Percentiles rank a stretch among this genome's conserved stretches.
Conservation (phyloP, 2,888 invertebrate species). For the Hetaerina titia region DNA sequence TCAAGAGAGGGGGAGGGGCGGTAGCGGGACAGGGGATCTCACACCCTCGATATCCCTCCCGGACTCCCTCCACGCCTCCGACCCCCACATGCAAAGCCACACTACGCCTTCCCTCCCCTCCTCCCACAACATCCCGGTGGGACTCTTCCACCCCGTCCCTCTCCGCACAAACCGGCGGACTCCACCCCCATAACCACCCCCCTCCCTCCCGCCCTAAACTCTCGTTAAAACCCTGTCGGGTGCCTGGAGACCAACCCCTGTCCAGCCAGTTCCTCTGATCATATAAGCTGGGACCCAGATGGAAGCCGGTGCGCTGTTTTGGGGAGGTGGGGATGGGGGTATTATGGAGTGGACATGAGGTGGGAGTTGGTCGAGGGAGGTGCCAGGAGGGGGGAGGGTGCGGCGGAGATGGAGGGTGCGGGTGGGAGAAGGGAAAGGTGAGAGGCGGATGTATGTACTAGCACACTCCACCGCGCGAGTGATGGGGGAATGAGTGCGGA, state of each 20-base stretch:
- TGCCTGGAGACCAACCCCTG: constrained; percentile 59
- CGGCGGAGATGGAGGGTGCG: background rate
- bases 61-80: background rate
- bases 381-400: background rate
- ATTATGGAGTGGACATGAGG: background rate
- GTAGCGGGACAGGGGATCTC: constrained; percentile 41
- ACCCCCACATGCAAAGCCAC: background rate
- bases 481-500: constrained; percentile 21
- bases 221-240: constrained; percentile 67
- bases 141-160: background rate
- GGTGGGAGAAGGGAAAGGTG: constrained; percentile 22
- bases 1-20: background rate
- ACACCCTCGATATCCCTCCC: constrained; percentile 50
- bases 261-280: constrained; percentile 60
- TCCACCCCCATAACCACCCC: constrained; percentile 9
- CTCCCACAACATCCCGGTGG: background rate
- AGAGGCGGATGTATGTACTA: background rate
- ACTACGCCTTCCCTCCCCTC: background rate
- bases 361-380: background rate
- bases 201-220: constrained; percentile 44
- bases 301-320: constrained; percentile 53
- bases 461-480: background rate
- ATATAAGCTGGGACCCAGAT: constrained; percentile 67
- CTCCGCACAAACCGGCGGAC: background rate
- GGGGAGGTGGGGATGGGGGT: constrained; percentile 29